Percentiles rank a stretch among this genome's conserved stretches.
Conservation (phyloP, 2,888 invertebrate species). For the Yponomeuta evonymella region DNA sequence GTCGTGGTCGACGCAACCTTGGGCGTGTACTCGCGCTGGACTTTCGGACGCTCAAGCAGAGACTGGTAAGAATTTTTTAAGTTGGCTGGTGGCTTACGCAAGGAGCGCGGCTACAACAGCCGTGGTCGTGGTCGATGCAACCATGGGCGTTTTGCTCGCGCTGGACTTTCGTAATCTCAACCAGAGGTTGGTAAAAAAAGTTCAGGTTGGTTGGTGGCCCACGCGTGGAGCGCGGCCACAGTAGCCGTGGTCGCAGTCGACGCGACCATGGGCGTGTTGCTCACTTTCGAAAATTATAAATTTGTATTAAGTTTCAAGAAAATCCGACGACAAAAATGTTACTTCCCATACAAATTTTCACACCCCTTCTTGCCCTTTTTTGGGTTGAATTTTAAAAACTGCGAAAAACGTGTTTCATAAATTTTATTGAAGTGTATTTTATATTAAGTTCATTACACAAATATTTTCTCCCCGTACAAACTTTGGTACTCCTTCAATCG, state of each 20-base stretch:
- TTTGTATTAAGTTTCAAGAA: too few relatives aligned
- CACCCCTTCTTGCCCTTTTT: too few relatives aligned
- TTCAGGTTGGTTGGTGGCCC: not conserved
- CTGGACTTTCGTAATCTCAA: slow-evolving; percentile 9
- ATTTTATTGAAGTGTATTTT: too few relatives aligned
- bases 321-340: too few relatives aligned
- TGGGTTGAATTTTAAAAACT: too few relatives aligned
- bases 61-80: slow-evolving; percentile 8
- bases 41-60: slow-evolving; percentile 3
- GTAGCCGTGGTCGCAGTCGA: slow-evolving; percentile 9
- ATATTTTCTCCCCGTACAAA: too few relatives aligned
- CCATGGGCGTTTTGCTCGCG: slow-evolving; percentile 16
- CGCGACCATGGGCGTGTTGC: slow-evolving; percentile 14
- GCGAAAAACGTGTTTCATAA: too few relatives aligned
- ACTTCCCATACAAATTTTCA: too few relatives aligned
- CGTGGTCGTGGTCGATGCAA: slow-evolving; percentile 12
- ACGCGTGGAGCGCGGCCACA: not conserved
- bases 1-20: slow-evolving; percentile 14
- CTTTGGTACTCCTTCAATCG: too few relatives aligned
- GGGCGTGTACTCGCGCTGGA: slow-evolving; percentile 15
- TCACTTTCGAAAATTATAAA: not conserved
- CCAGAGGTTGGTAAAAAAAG: slow-evolving; percentile 10
- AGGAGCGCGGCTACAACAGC: not conserved
- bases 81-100: too few relatives aligned
- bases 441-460: too few relatives aligned